A percentile compares a stretch with the other conserved stretches of the same genome.
Evolutionary conservation across 2,888 invertebrate species (phyloP).

Genomic region (Erebia palarica): DNA sequence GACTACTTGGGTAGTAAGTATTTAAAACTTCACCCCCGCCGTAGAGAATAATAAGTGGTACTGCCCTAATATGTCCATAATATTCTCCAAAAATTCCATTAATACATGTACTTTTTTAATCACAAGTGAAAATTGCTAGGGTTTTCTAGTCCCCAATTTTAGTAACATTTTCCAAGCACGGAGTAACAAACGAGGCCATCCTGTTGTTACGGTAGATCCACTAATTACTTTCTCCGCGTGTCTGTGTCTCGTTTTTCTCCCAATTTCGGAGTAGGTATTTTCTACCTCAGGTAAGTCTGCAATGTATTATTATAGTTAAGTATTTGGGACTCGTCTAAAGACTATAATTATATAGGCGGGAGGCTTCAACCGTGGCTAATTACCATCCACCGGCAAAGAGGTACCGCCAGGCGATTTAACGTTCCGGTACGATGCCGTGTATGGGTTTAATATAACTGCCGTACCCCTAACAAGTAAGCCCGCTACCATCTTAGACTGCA

Average conservation of each 20-base stretch:
- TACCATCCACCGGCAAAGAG: too few species aligned
- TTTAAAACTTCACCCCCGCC: background rate
- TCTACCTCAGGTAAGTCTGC: background rate
- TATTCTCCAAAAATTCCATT: background rate
- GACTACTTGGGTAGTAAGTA: background rate
- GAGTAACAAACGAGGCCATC: background rate
- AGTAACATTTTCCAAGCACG: background rate
- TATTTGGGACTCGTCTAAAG: background rate
- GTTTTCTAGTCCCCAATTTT: constrained; percentile 4
- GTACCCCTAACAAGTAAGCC: too few species aligned
- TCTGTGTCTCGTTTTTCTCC: background rate
- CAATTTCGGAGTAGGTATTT: background rate
- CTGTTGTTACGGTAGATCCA: constrained; percentile 1
- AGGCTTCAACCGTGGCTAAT: too few species aligned
- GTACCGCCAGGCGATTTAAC: too few species aligned
- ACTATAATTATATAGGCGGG: too few species aligned
- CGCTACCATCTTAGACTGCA: too few species aligned
- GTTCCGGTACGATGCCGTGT: too few species aligned
- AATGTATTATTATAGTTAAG: background rate
- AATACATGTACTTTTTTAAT: constrained; percentile 1
- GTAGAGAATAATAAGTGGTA: too few species aligned
- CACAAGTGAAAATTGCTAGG: background rate
- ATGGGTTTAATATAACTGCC: too few species aligned
- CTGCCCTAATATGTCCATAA: too few species aligned
- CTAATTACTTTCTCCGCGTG: constrained; percentile 6